Base-by-base conservation (phyloP, 2,797 vertebrate genomes). In the Falco columbarius region DNA sequence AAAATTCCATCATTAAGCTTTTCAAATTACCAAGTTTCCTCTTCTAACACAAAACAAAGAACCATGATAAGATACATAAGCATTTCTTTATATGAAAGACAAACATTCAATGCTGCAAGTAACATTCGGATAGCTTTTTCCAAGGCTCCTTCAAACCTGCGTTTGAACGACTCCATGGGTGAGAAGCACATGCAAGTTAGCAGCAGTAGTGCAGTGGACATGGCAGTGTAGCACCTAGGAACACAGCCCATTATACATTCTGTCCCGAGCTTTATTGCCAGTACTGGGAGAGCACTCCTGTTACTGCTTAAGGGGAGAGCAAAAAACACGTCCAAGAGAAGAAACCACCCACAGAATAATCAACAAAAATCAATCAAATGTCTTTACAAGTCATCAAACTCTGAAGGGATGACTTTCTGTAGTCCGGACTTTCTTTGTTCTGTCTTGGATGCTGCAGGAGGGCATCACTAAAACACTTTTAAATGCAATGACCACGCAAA, bases 201-300 rank as follows among this genome's bases (percentile, higher is more conserved):
- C 30, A 36, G 30, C n/a, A 40, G 24, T 3, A 16, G 27, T 30
- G 29, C 49, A 19, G 29, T 3, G 7, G 19, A 44, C 15, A 17
- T 1, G 6, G 14, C 4, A 27, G 27, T 3, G 12, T 1, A 34
- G 20, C 3, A 42, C 19, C 11, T 4, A 11, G 7, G n/a, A 70
- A n/a, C 23, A 36, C 32, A 24, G n/a, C 8, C 29, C 26, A 1
- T 13, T 9, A n/a, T 0, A 34, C 36, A 44, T 10, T 56, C 46
- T 23, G 14, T 27, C 40, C 51, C 1, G 0, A 32, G 49, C 32
- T 46, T 38, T 23, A 23, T 18, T 36, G 7, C 2, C 7, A 16
- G 20, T n/a, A 44, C 42, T 22, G 42, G 20, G 30, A 68, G 9
- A 70, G 8, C 27, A n/a, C 20, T 76, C n/a, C 58, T 29, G 22